Evolutionary conservation across 1,140 invertebrate genomes (phyloP).

Genomic region (Tetraneura akinire): DNA sequence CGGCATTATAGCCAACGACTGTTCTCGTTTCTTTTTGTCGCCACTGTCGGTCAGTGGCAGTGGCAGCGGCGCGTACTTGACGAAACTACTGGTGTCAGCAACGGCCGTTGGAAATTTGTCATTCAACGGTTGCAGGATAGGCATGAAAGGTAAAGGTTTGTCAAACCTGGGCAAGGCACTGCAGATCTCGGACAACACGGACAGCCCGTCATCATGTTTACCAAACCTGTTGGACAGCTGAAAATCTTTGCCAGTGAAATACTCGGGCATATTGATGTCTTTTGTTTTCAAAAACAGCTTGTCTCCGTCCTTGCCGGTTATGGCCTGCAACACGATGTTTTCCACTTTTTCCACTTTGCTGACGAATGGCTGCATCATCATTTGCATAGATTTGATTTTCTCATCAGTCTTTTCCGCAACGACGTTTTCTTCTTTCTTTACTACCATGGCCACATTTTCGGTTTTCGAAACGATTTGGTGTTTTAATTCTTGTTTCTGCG

Average conservation of each 20-base stretch:
- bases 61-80: not conserved
- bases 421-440: constrained; percentile 23
- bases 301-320: not conserved
- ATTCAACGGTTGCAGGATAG: not conserved
- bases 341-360: constrained; percentile 10
- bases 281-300: not conserved
- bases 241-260: constrained; percentile 3
- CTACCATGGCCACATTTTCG: not conserved
- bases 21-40: not conserved
- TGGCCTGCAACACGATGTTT: not conserved
- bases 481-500: not conserved
- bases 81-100: not conserved
- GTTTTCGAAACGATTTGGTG: not conserved
- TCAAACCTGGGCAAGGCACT: constrained; percentile 32
- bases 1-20: not conserved
- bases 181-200: constrained; percentile 42
- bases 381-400: not conserved
- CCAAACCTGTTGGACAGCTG: constrained; percentile 13
- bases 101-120: not conserved
- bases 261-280: constrained; percentile 15
- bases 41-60: not conserved
- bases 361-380: not conserved
- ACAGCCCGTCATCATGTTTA: constrained; percentile 36
- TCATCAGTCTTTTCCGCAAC: not conserved
- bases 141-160: not conserved